Conservation (phyloP, 30 jellyfish, hydroid and myxozoan genomes). For the Haliclystus octoradiatus region DNA sequence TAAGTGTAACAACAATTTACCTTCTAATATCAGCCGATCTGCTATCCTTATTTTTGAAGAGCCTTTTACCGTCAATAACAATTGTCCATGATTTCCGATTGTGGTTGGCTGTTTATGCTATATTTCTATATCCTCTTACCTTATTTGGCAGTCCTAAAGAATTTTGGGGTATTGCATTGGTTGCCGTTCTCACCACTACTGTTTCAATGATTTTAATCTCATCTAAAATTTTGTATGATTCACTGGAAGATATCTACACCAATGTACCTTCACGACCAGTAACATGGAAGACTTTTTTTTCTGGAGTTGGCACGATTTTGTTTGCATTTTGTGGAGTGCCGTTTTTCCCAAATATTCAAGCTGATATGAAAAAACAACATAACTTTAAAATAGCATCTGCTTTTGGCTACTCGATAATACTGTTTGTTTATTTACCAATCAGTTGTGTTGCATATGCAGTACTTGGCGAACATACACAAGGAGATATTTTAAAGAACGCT, state of each 20-base stretch:
- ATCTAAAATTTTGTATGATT: background rate
- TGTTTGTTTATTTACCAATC: slow-evolving; percentile 1
- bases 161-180: slow-evolving; percentile 14
- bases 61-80: slow-evolving; percentile 1
- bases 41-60: background rate
- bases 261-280: slow-evolving; percentile 14
- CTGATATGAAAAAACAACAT: slow-evolving; percentile 4
- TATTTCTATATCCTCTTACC: slow-evolving; percentile 5
- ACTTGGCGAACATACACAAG: slow-evolving; percentile 5
- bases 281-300: slow-evolving; percentile 4
- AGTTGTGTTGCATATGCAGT: slow-evolving; percentile 2
- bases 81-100: background rate
- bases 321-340: slow-evolving; percentile 19
- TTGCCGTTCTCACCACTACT: slow-evolving; percentile 6
- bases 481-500: slow-evolving; percentile 2
- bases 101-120: slow-evolving; percentile 11
- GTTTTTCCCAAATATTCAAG: slow-evolving; percentile 14
- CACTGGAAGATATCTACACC: background rate
- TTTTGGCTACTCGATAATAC: background rate
- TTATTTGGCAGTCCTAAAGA: slow-evolving; percentile 22
- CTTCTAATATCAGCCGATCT: slow-evolving; percentile 9
- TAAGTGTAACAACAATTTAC: slow-evolving; percentile 5
- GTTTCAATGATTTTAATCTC: background rate
- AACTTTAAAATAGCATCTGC: background rate
- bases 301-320: slow-evolving; percentile 11